phyloP scores from a whole-genome alignment of 1,140 invertebrate genomes.

The Macrotrachela quadricornifera region DNA sequence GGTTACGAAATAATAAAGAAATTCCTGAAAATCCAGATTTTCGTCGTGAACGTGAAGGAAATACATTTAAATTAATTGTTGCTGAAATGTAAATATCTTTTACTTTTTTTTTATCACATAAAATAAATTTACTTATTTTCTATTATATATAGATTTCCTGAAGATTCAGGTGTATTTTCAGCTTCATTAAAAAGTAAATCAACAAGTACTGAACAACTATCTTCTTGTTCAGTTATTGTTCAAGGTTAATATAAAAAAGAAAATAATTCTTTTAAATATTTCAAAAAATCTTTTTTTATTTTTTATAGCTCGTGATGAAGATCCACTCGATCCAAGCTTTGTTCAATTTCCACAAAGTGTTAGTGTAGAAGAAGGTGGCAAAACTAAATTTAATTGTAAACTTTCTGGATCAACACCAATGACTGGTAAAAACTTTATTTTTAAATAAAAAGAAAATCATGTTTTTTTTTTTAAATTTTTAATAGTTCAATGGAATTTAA shows the following conservation, averaged over 20 bases:
- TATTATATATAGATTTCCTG: background rate
- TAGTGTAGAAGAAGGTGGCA: background rate
- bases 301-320: background rate
- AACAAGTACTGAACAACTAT: background rate
- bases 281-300: too few species aligned
- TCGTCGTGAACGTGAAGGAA: background rate
- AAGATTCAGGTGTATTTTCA: constrained; percentile 9
- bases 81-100: background rate
- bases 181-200: background rate
- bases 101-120: too few species aligned
- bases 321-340: constrained; percentile 7
- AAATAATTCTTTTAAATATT: too few species aligned
- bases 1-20: constrained; percentile 9
- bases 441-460: background rate
- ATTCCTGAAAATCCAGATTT: constrained; percentile 9
- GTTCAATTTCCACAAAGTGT: background rate
- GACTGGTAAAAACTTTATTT: background rate
- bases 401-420: constrained; percentile 4
- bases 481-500: constrained; percentile 3
- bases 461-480: background rate
- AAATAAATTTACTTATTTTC: too few species aligned
- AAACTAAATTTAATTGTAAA: background rate
- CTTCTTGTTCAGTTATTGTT: constrained; percentile 6
- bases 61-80: constrained; percentile 2
- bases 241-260: background rate